Evolutionary conservation across 2,113 vertebrate genomes (phyloP), one percentile per base, ranked within the genome.

Genomic region (Brevimyrus niger): DNA sequence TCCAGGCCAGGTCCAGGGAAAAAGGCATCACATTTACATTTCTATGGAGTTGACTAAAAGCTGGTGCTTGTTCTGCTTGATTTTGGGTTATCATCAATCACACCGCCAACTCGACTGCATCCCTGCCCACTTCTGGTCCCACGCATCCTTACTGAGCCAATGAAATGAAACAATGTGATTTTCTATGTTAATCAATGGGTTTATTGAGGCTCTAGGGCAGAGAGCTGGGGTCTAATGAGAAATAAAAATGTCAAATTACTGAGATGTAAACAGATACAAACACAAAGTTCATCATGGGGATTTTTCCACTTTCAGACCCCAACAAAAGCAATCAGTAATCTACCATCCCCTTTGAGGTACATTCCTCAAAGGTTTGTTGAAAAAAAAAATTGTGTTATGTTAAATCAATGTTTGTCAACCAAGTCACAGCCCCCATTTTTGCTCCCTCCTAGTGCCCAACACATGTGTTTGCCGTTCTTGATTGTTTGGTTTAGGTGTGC

Each of bases 61-160:
- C 82, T 90, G 84, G 42, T 88, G 47, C 69, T 89, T 91, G 84
- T 91, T 92, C 93, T 93, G 92, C 92, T 93, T 92, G 90, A 46
- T 31, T 48, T 13, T 48, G 23, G 46, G 9, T 48, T n/a, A 48
- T 48, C 44, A 86, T 47, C 44, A 50, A 86, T 38, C 27, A 58
- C n/a, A 17, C 15, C 35, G 35, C 35, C 73, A 38, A 80, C 35
- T 80, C 1, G 4, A 19, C 5, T 35, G 31, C 69, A 76, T 76
- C 69, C 69, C 69, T 76, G 4, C 53, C 86, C 38, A 7, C 35
- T 5, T 23, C 35, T 35, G 53, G 19, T 35, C 27, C 38, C 17
- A 38, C 10, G 35, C 9, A 44, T 23, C 55, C 86, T 27, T 21
- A 17, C 50, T 44, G 11, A 87, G 53, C 53, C 55, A 61, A 8